These are phyloP conservation scores for Clusia tigrina DNA, from an alignment of 2,888 invertebrate genomes.

Conservation along the genomic window DNA sequence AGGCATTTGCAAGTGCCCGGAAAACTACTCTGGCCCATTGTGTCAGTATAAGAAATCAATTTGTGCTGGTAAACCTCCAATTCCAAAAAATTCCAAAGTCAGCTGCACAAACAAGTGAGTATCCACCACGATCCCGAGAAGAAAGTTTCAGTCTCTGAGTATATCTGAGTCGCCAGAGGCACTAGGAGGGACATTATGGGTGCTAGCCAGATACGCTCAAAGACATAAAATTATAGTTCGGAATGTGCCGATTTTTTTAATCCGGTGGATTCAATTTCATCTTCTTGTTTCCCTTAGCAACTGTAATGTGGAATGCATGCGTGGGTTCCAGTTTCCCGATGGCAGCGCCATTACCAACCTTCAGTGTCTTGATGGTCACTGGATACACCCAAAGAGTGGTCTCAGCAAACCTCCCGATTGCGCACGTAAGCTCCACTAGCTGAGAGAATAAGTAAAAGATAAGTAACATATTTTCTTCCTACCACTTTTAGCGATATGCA, in stretches of 20 bases:
- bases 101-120: slow-evolving; percentile 74
- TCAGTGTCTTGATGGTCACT: slow-evolving; percentile 74
- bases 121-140: no score
- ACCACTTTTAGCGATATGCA: slow-evolving; percentile 67
- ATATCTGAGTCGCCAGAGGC: no score
- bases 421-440: slow-evolving; percentile 66
- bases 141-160: no score
- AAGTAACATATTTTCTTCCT: background rate
- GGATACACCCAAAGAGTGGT: slow-evolving; percentile 74
- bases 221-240: background rate
- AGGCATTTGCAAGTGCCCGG: slow-evolving; percentile 78
- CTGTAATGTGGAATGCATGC: slow-evolving; percentile 74
- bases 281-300: slow-evolving; percentile 62
- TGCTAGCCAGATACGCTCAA: no score
- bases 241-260: background rate
- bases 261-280: background rate
- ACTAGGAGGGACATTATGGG: no score
- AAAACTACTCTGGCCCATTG: slow-evolving; percentile 74
- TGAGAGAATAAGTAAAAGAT: background rate
- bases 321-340: slow-evolving; percentile 76
- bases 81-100: slow-evolving; percentile 72
- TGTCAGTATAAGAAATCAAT: slow-evolving; percentile 80
- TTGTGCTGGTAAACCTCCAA: slow-evolving; percentile 72
- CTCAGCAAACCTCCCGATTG: slow-evolving; percentile 75
- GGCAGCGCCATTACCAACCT: slow-evolving; percentile 74